A percentile compares a stretch with the other conserved stretches of the same genome.
Evolutionary conservation across 2,797 vertebrate species (phyloP).

Genomic region (Staurois parvus): DNA sequence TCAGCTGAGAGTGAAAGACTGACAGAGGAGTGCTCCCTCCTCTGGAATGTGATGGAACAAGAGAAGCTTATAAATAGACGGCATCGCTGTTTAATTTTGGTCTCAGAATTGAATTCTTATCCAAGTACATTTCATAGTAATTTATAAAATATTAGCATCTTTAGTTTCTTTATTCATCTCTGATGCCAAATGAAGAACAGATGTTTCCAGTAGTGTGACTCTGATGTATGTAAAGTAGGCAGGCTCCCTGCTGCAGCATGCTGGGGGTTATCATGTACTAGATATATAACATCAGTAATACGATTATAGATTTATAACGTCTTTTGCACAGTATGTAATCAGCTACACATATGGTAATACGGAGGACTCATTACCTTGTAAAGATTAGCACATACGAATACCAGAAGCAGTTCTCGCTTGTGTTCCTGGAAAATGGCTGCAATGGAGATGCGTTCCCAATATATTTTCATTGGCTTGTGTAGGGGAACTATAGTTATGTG

Average conservation of each 20-base stretch:
- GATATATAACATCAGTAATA: not conserved
- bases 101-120: slow-evolving; percentile 5
- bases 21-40: too few relatives aligned
- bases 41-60: not conserved
- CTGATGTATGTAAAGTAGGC: not conserved
- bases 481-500: too few relatives aligned
- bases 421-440: too few relatives aligned
- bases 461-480: too few relatives aligned
- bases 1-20: too few relatives aligned
- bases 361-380: too few relatives aligned
- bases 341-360: too few relatives aligned
- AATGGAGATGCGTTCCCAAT: too few relatives aligned
- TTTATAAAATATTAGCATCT: slow-evolving; percentile 34
- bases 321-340: too few relatives aligned
- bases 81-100: slow-evolving; percentile 25
- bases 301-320: not conserved
- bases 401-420: too few relatives aligned
- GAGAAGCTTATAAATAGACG: slow-evolving; percentile 36
- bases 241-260: not conserved
- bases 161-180: not conserved
- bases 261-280: too few relatives aligned
- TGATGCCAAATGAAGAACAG: not conserved
- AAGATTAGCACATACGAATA: too few relatives aligned
- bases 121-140: not conserved
- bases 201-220: not conserved